A percentile compares a stretch with the other conserved stretches of the same genome.
Evolutionary conservation across 92 coral and sea anemone genomes (phyloP).

Genomic region (Virgularia gustaviana): DNA sequence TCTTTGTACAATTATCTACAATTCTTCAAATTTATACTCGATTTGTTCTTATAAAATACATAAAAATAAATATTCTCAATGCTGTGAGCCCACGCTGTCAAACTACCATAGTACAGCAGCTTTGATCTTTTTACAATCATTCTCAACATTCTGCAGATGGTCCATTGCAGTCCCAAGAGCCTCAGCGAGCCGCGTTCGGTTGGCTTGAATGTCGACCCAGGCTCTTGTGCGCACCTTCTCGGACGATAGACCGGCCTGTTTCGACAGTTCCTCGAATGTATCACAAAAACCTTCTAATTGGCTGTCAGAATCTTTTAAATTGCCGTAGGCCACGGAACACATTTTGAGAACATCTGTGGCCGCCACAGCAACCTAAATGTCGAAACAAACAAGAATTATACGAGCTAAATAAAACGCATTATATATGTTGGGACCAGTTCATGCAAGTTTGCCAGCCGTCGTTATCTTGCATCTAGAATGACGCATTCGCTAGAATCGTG

Average conservation of each 20-base stretch:
- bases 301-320: slow-evolving; percentile 65
- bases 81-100: too few species aligned
- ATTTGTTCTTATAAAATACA: too few species aligned
- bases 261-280: slow-evolving; percentile 74
- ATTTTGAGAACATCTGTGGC: slow-evolving; percentile 71
- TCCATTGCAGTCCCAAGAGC: slow-evolving; percentile 86
- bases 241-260: slow-evolving; percentile 56
- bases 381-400: background rate
- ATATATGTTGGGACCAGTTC: background rate
- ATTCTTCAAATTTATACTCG: background rate
- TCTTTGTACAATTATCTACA: background rate
- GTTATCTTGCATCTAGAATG: too few species aligned
- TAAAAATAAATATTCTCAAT: too few species aligned
- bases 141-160: slow-evolving; percentile 82
- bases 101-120: slow-evolving; percentile 93
- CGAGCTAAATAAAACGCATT: background rate
- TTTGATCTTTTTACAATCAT: slow-evolving; percentile 86
- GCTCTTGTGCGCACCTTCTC: slow-evolving; percentile 73
- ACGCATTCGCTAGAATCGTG: too few species aligned
- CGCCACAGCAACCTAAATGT: slow-evolving; percentile 60
- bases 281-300: slow-evolving; percentile 60
- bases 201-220: slow-evolving; percentile 74
- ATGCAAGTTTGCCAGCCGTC: background rate
- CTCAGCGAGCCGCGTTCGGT: slow-evolving; percentile 68
- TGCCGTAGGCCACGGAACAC: slow-evolving; percentile 76